These are phyloP conservation scores for Rhizoglyphus robini DNA, from an alignment of 1,140 invertebrate genomes.

Conservation along the genomic window DNA sequence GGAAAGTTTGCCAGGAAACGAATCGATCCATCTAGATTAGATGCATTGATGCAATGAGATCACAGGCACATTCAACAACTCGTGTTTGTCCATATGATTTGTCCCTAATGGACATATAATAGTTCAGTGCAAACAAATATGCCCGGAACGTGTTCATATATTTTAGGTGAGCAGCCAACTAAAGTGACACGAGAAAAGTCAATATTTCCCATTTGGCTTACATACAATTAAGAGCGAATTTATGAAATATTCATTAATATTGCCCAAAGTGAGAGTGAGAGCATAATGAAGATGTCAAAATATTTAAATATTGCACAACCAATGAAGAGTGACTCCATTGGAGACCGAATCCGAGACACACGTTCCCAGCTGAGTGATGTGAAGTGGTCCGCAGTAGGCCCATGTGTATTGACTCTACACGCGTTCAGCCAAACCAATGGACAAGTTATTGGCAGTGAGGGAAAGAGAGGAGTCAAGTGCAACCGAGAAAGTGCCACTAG, in stretches of 20 bases:
- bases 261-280: neutral
- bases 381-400: neutral
- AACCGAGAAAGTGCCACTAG: no score
- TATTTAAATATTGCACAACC: neutral
- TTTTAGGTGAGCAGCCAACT: neutral
- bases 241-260: neutral
- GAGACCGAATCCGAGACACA: neutral
- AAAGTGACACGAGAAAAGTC: slow-evolving; percentile 3
- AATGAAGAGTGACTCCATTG: neutral
- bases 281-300: slow-evolving; percentile 15
- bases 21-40: no score
- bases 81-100: no score
- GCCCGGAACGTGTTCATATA: no score
- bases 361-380: neutral
- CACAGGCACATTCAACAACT: no score
- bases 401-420: neutral
- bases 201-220: slow-evolving; percentile 3
- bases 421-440: no score
- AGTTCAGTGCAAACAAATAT: no score
- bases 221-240: slow-evolving; percentile 3
- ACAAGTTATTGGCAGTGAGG: no score
- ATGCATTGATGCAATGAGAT: no score
- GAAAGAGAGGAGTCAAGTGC: no score
- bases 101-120: no score
- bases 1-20: no score